Conservation (phyloP, 53 echinoderm and acorn worm species). For the Mesocentrotus franciscanus region DNA sequence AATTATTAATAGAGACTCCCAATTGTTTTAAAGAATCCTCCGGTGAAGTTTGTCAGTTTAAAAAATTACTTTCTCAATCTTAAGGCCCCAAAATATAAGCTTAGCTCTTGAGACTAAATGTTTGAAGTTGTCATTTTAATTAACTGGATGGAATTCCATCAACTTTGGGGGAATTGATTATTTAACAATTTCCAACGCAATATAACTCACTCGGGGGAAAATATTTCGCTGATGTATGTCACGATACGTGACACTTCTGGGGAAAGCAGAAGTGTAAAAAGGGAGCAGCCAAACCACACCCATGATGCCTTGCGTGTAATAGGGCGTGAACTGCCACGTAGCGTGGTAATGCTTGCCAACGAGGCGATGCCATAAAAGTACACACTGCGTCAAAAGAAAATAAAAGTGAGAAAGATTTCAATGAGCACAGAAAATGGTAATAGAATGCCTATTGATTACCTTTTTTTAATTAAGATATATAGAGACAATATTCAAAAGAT, state of each 20-base stretch:
- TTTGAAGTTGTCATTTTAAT: no score
- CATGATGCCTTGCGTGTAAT: conserved; percentile 59
- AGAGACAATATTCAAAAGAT: no score
- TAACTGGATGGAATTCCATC: no score
- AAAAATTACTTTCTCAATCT: no score
- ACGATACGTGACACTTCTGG: not conserved
- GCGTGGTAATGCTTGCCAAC: conserved; percentile 42
- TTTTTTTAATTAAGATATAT: no score
- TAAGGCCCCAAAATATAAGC: no score
- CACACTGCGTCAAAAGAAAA: conserved; percentile 33
- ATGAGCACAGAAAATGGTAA: no score
- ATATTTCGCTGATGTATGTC: conserved; percentile 31
- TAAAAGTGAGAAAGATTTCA: not conserved
- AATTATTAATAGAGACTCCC: no score
- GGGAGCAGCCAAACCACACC: conserved; percentile 66
- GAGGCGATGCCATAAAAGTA: conserved; percentile 20
- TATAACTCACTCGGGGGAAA: not conserved
- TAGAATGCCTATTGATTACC: no score
- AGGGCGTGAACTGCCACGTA: conserved; percentile 45
- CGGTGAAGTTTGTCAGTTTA: no score
- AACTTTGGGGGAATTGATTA: not conserved
- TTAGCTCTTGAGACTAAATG: no score
- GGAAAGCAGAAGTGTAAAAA: not conserved
- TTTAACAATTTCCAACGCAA: not conserved
- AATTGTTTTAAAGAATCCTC: no score